Conservation (phyloP, 2,888 invertebrate genomes). For the Noctua comes region DNA sequence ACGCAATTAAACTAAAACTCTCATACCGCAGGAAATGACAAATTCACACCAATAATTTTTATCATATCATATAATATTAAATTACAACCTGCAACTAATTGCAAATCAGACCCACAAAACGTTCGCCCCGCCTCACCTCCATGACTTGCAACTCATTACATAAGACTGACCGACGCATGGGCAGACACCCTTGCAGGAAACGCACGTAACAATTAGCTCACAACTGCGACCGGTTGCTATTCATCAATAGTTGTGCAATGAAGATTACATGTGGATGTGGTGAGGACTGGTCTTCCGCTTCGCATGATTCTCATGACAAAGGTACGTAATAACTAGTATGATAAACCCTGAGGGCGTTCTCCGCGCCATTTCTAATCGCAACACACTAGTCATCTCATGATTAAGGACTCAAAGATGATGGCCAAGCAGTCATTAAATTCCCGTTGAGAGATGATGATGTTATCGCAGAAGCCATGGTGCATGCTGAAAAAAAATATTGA, state of each 20-base stretch:
- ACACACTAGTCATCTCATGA: background rate
- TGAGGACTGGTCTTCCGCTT: slow-evolving; percentile 43
- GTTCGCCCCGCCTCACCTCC: slow-evolving; percentile 1
- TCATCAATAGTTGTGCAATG: slow-evolving; percentile 59
- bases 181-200: slow-evolving; percentile 49
- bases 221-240: slow-evolving; percentile 55
- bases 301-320: slow-evolving; percentile 14
- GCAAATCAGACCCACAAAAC: slow-evolving; percentile 23
- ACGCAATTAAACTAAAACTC: too few relatives aligned
- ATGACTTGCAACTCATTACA: slow-evolving; percentile 47
- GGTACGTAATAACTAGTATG: background rate
- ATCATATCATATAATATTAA: slow-evolving; percentile 25
- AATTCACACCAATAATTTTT: slow-evolving; percentile 1
- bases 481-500: background rate
- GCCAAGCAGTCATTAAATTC: background rate
- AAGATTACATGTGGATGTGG: slow-evolving; percentile 43
- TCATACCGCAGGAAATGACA: slow-evolving; percentile 6
- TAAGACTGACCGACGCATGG: slow-evolving; percentile 33
- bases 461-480: background rate
- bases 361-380: background rate
- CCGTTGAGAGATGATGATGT: background rate
- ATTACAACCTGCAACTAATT: slow-evolving; percentile 34
- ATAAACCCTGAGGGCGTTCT: background rate
- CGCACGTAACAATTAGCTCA: slow-evolving; percentile 52
- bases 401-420: background rate